Evolutionary conservation across 2,888 invertebrate species (phyloP), one percentile per base, ranked within the genome.

Genomic region (Ectemnius cavifrons): DNA sequence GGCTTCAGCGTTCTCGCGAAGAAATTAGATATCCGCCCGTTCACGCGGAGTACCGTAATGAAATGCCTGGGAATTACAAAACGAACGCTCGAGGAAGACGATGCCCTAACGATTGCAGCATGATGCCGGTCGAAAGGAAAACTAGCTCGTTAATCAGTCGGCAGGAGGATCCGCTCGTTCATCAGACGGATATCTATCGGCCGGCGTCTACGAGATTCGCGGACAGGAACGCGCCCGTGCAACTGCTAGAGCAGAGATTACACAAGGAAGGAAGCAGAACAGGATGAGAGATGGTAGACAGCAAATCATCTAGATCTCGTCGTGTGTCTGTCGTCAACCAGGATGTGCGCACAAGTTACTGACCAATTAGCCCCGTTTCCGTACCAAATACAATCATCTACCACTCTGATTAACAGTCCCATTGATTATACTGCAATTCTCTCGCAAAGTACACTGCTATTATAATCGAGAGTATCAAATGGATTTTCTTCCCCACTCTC

Each of bases 101-200:
- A 73, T 52, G 18, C 67, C 11, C 46, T 59, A 62, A 52, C 76
- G 70, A 65, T 65, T 74, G 75, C 61, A 45, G 16, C 46, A 18
- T 3, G 28, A 28, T 46, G 18, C 27, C 13, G 20, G 16, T 57
- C 62, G 57, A 66, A 75, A 75, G 71, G 69, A 72, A 63, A 67
- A 67, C 63, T 60, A 61, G 67, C 69, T 77, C 75, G 75, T 72
- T 77, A 70, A 77, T 77, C 77, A 73, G 73, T 78, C 73, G 66
- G 64, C 63, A 63, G 67, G 56, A 56, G 64, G 28, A 71, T 65
- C 67, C 66, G 79, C 73, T 80, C 82, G 77, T 82, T 81, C 80
- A 82, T 82, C 84, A 81, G 77, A 63, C 49, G 70, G 68, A 73
- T 73, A 78, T 75, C 64, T 71, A 71, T 64, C 60, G 67, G 37